These are phyloP conservation scores for Epinephelus lanceolatus DNA, from an alignment of 2,113 vertebrate species.

Conservation along the genomic window DNA sequence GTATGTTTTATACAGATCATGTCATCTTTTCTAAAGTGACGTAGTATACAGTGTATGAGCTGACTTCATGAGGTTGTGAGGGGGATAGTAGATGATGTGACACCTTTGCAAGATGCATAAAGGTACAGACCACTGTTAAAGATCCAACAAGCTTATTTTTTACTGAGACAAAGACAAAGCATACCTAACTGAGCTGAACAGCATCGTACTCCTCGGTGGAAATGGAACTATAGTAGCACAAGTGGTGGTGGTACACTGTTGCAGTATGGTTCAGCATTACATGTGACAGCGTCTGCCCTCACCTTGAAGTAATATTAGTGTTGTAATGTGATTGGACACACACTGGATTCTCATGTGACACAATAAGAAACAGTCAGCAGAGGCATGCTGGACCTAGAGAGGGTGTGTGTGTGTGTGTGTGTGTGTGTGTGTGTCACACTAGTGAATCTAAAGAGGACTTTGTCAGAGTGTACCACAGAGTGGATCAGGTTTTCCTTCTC, in stretches of 20 bases:
- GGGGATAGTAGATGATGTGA: too few species aligned
- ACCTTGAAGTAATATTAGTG: conserved; percentile 2
- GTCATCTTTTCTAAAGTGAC: too few species aligned
- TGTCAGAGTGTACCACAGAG: conserved; percentile 22
- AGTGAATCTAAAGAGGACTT: conserved; percentile 24
- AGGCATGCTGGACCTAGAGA: neutral
- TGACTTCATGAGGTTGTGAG: too few species aligned
- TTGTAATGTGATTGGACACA: conserved; percentile 32
- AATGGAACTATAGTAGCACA: too few species aligned
- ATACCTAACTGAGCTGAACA: too few species aligned
- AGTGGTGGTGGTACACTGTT: neutral
- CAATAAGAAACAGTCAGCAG: conserved; percentile 10
- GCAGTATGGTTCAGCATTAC: neutral
- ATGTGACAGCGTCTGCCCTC: neutral
- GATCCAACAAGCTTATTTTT: too few species aligned
- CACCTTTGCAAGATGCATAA: too few species aligned
- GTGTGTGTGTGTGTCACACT: neutral
- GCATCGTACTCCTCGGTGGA: too few species aligned
- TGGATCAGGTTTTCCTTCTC: conserved; percentile 38
- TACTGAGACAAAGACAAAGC: too few species aligned
- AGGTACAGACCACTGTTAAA: too few species aligned
- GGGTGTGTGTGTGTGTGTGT: neutral
- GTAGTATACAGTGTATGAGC: too few species aligned
- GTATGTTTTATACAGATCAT: too few species aligned
- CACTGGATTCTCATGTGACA: conserved; percentile 37